phyloP scores from a whole-genome alignment of 1,140 invertebrate genomes.

The Tribolium castaneum region DNA sequence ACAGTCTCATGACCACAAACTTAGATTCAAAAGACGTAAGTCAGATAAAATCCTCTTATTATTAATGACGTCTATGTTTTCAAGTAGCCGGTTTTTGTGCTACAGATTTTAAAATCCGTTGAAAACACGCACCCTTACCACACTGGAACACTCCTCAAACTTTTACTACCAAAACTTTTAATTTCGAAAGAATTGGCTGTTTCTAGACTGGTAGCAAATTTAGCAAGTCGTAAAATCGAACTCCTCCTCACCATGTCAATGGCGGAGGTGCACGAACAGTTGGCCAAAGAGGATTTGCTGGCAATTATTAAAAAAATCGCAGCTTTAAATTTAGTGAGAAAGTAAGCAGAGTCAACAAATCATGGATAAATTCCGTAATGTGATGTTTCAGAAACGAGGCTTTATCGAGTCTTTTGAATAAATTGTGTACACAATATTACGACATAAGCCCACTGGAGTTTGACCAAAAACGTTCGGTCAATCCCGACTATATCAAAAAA shows the following conservation, averaged over 20 bases:
- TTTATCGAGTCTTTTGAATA: constrained; percentile 71
- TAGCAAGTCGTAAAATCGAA: constrained; percentile 74
- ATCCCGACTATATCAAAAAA: constrained; percentile 65
- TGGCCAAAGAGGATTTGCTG: constrained; percentile 70
- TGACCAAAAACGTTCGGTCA: constrained; percentile 64
- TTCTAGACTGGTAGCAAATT: constrained; percentile 70
- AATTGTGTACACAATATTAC: constrained; percentile 68
- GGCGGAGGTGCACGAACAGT: constrained; percentile 68
- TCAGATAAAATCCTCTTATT: background rate
- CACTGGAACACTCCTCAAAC: constrained; percentile 72
- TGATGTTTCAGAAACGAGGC: constrained; percentile 67
- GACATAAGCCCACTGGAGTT: constrained; percentile 65
- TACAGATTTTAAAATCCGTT: constrained; percentile 70
- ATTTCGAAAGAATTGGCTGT: constrained; percentile 71
- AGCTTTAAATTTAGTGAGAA: constrained; percentile 66
- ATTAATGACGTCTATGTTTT: constrained; percentile 12
- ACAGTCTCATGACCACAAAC: constrained; percentile 74
- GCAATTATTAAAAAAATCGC: constrained; percentile 69
- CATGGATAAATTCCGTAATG: background rate
- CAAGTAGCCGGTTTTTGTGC: constrained; percentile 67
- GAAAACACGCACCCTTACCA: constrained; percentile 76
- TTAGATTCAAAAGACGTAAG: constrained; percentile 56
- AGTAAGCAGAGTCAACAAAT: constrained; percentile 62
- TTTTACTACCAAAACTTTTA: constrained; percentile 72
- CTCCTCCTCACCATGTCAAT: constrained; percentile 69